A percentile compares a stretch with the other conserved stretches of the same genome.
Evolutionary conservation across 2,113 vertebrate species (phyloP).

Genomic region (Perca flavescens): DNA sequence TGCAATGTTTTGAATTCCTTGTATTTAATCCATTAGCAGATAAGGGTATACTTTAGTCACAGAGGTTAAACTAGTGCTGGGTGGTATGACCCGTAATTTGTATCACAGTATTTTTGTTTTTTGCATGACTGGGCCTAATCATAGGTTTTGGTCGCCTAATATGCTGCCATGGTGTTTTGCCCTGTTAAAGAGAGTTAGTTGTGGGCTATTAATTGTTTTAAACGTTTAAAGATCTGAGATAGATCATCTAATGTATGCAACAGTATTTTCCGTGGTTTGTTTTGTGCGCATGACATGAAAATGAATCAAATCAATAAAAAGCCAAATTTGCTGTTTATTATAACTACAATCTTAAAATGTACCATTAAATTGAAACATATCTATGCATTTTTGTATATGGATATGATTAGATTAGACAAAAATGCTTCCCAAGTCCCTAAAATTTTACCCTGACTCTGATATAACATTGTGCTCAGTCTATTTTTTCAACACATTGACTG

Average conservation of each 20-base stretch:
- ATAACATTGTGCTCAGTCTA: background rate
- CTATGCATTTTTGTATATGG: background rate
- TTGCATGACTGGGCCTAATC: no score
- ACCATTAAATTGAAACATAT: background rate
- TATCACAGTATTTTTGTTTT: no score
- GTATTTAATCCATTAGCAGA: background rate
- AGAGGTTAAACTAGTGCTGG: no score
- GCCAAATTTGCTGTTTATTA: background rate
- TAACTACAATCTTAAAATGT: background rate
- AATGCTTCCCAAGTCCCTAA: background rate
- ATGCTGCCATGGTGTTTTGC: no score
- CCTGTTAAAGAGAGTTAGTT: no score
- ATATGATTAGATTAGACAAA: background rate
- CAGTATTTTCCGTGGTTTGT: background rate
- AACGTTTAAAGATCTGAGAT: background rate
- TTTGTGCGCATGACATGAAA: background rate
- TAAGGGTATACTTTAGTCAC: background rate
- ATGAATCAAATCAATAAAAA: background rate
- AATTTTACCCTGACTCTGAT: background rate
- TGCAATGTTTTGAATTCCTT: background rate
- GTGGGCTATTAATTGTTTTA: no score
- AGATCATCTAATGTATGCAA: background rate
- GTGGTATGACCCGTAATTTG: no score
- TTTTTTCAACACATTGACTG: conserved; percentile 10
- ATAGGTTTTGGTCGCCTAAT: no score